Percentiles rank a stretch among this genome's conserved stretches.
Conservation (phyloP, 2,113 vertebrate species). For the Formicarius rufipectus region DNA sequence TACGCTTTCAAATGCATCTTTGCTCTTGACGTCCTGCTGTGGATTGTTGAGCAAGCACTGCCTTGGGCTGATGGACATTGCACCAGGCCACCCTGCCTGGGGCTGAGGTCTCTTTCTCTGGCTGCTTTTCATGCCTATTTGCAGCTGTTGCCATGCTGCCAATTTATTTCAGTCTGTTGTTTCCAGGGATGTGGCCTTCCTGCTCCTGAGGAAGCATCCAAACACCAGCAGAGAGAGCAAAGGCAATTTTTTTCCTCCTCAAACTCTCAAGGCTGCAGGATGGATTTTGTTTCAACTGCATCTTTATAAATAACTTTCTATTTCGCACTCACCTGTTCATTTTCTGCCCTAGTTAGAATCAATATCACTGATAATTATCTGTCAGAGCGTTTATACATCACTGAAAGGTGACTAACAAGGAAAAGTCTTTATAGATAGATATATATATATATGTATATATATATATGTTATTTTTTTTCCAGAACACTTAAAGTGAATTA, state of each 20-base stretch:
- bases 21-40: accelerated
- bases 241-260: background rate
- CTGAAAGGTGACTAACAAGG: background rate
- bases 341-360: slow-evolving; percentile 41
- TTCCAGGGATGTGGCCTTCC: background rate
- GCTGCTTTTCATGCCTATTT: background rate
- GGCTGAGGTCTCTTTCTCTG: background rate
- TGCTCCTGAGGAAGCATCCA: background rate
- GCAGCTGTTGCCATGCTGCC: background rate
- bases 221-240: background rate
- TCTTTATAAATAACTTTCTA: slow-evolving; percentile 40
- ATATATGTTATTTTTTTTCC: background rate
- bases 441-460: too few species aligned
- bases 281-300: slow-evolving; percentile 13
- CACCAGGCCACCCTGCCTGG: background rate
- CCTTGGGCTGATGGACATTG: accelerated
- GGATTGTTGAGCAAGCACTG: accelerated
- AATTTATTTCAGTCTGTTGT: background rate
- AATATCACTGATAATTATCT: slow-evolving; percentile 25
- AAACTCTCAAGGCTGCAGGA: background rate
- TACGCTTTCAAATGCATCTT: background rate
- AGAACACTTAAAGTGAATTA: background rate
- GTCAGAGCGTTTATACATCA: background rate
- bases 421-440: background rate
- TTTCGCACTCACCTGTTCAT: slow-evolving; percentile 15